Evolutionary conservation across 2,113 vertebrate species (phyloP), one percentile per base, ranked within the genome.

Genomic region (Orientallactaga bullata): DNA sequence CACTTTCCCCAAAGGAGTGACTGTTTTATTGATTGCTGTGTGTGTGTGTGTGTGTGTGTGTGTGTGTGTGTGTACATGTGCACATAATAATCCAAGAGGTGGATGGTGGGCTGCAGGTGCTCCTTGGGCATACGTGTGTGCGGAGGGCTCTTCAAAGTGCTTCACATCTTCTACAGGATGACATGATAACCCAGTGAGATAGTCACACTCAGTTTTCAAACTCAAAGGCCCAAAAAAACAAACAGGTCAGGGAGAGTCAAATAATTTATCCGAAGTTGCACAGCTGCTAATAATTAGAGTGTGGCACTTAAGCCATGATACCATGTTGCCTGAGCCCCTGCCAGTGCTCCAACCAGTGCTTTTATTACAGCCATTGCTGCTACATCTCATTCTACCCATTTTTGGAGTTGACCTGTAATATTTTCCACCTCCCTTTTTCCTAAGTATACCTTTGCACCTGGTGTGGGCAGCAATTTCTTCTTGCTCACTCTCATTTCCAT

Each of bases 1-100:
- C 60, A 3, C 89, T 97, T 97, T 89, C 60, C 88, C 85, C 47
- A 89, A 94, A 87, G 86, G 68, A 77, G 55, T 68, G 77, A 17
- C 55, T 92, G 60, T 3, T 74, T 80, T 47, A 13, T 15, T 84
- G 63, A 93, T 72, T 26, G 3, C 66, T 8, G 24, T 42, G 12
- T 78, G 30, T 47, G 42, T 47, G 42, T 47, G 42, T 47, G 24
- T 42, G 12, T 78, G 30, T 47, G 42, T 47, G 42, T 47, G 42
- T 47, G 30, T n/a, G 37, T 71, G 12, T 47, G 55, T 71, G 42
- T 66, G 30, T 72, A 24, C 30, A 8, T 65, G 18, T 72, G 37
- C 55, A 6, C 28, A 3, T 37, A 69, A 60, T 76, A 17, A 81
- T 55, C 5, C 66, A 58, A 30, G 37, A 8, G 42, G 42, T 79